A percentile compares a stretch with the other conserved stretches of the same genome.
Evolutionary conservation across 1,140 invertebrate genomes (phyloP).

Genomic region (Nilaparvata lugens): DNA sequence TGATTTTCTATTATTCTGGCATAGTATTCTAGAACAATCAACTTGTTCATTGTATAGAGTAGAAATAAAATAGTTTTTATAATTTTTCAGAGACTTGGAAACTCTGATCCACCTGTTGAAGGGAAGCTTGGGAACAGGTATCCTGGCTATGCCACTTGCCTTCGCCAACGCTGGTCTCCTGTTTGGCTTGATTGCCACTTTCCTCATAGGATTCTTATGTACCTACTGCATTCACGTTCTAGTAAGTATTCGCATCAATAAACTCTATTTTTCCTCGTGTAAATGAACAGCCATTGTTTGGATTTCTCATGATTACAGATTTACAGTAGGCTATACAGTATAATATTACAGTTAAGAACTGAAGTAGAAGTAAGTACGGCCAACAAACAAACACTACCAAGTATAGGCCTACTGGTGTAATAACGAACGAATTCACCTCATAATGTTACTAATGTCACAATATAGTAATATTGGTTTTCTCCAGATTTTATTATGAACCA

Average conservation of each 20-base stretch:
- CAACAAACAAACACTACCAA: neutral
- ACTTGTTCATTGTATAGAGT: constrained; percentile 23
- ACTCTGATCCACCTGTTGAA: constrained; percentile 80
- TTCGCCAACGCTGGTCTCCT: constrained; percentile 75
- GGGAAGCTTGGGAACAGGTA: constrained; percentile 84
- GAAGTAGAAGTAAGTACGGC: too few relatives aligned
- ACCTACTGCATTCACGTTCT: constrained; percentile 61
- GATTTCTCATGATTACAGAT: too few relatives aligned
- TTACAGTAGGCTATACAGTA: too few relatives aligned
- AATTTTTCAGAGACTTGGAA: constrained; percentile 59
- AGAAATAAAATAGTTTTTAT: constrained; percentile 6
- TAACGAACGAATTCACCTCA: too few relatives aligned
- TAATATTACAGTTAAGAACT: too few relatives aligned
- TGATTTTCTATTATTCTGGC: neutral
- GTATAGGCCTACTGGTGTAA: too few relatives aligned
- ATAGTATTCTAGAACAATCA: constrained; percentile 26
- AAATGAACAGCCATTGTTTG: too few relatives aligned
- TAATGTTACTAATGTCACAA: too few relatives aligned
- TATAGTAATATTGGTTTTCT: too few relatives aligned
- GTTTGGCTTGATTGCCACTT: constrained; percentile 67
- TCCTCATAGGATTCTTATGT: constrained; percentile 54
- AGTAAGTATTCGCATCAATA: too few relatives aligned
- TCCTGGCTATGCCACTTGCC: constrained; percentile 85
- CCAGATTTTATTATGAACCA: too few relatives aligned
- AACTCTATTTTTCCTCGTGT: too few relatives aligned